These are phyloP conservation scores for Ectropis crepuscularia DNA, from an alignment of 2,888 invertebrate genomes.

Conservation along the genomic window DNA sequence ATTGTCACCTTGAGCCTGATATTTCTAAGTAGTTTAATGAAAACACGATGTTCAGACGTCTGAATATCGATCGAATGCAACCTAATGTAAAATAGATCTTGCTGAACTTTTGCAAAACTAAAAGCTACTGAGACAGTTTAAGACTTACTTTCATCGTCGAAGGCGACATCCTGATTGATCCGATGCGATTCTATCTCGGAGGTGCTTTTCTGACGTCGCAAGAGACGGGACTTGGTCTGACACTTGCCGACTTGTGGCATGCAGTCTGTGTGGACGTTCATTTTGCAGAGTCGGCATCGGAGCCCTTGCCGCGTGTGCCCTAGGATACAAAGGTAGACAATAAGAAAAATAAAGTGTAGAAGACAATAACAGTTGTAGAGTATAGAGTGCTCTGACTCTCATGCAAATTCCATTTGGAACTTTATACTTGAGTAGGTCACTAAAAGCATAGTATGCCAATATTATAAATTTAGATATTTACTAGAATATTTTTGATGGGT, in stretches of 20 bases:
- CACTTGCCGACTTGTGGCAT: slow-evolving; percentile 93
- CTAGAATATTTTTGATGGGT: no score
- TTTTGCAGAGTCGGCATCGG: slow-evolving; percentile 95
- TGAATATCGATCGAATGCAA: no score
- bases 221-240: slow-evolving; percentile 92
- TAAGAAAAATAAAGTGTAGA: background rate
- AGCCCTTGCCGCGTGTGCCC: slow-evolving; percentile 96
- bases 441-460: no score
- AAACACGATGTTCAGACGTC: no score
- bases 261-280: slow-evolving; percentile 96
- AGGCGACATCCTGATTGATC: slow-evolving; percentile 83
- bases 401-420: no score
- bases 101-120: background rate
- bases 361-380: no score
- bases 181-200: slow-evolving; percentile 91
- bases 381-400: no score
- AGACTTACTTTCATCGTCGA: slow-evolving; percentile 92
- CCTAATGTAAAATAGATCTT: no score
- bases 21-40: no score
- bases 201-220: slow-evolving; percentile 95
- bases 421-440: no score
- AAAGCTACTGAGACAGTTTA: background rate
- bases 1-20: no score
- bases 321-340: slow-evolving; percentile 52
- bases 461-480: no score